phyloP scores from a whole-genome alignment of 2,797 vertebrate genomes.

The Hapalemur alaotrensis region DNA sequence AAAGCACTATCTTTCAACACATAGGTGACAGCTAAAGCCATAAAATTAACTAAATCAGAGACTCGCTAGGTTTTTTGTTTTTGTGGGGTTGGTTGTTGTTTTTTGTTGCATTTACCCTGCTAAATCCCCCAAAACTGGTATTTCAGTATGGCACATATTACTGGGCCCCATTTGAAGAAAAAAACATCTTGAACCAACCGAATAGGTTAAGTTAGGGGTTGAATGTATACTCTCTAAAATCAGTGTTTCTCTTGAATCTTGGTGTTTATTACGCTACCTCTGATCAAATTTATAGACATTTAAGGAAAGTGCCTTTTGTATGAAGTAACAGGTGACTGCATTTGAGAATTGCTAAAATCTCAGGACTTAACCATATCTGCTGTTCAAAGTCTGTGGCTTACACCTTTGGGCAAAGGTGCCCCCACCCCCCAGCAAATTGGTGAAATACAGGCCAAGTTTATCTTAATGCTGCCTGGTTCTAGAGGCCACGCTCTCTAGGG shows the following conservation, averaged over 20 bases:
- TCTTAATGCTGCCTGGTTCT: background rate
- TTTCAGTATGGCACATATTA: background rate
- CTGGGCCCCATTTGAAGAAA: background rate
- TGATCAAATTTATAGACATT: background rate
- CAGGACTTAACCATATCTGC: background rate
- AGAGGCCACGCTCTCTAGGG: background rate
- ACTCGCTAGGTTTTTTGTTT: background rate
- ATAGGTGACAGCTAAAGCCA: background rate
- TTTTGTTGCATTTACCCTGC: background rate
- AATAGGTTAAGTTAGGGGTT: background rate
- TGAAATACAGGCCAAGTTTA: background rate
- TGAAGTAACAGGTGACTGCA: background rate
- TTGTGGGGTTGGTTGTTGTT: background rate
- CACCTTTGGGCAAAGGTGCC: background rate
- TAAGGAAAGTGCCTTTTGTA: background rate
- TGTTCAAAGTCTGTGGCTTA: background rate
- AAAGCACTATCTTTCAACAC: background rate
- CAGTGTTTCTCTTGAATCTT: constrained; percentile 35
- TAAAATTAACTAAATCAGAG: background rate
- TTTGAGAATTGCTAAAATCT: background rate
- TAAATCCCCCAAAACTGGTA: background rate
- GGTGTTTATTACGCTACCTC: background rate
- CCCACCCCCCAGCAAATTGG: background rate
- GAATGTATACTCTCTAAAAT: background rate
- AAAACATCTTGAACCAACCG: background rate